Evolutionary conservation across 2,797 vertebrate genomes (phyloP).

Genomic region (Botia almorhae): DNA sequence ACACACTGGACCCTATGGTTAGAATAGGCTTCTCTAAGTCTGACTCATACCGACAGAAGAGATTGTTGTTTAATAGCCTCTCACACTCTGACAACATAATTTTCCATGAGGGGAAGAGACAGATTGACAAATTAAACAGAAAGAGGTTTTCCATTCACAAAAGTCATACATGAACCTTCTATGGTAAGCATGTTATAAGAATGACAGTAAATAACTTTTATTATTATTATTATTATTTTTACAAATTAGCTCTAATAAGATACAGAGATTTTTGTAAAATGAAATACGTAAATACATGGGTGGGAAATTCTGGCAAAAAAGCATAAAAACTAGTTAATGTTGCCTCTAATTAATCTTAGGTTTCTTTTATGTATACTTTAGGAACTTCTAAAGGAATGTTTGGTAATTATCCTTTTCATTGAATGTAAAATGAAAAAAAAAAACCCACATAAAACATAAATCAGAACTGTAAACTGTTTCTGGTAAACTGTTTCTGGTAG

Average conservation of each 20-base stretch:
- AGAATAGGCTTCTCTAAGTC: conserved; percentile 36
- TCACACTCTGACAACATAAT: conserved; percentile 51
- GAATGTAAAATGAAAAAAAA: not conserved
- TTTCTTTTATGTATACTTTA: no score
- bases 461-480: not conserved
- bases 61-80: conserved; percentile 60
- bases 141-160: conserved; percentile 53
- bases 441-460: not conserved
- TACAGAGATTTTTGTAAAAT: no score
- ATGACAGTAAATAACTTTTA: not conserved
- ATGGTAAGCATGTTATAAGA: not conserved
- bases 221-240: no score
- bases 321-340: no score
- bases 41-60: conserved; percentile 30
- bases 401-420: not conserved
- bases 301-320: no score
- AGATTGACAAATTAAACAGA: conserved; percentile 29
- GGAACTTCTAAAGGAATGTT: not conserved
- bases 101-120: conserved; percentile 53
- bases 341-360: no score
- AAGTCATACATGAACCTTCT: conserved; percentile 17
- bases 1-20: conserved; percentile 35
- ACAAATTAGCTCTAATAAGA: no score
- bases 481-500: no score
- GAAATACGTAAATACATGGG: no score